Evolutionary conservation across 2,113 vertebrate genomes (phyloP), one percentile per base, ranked within the genome.

Genomic region (Lichenostomus cassidix): DNA sequence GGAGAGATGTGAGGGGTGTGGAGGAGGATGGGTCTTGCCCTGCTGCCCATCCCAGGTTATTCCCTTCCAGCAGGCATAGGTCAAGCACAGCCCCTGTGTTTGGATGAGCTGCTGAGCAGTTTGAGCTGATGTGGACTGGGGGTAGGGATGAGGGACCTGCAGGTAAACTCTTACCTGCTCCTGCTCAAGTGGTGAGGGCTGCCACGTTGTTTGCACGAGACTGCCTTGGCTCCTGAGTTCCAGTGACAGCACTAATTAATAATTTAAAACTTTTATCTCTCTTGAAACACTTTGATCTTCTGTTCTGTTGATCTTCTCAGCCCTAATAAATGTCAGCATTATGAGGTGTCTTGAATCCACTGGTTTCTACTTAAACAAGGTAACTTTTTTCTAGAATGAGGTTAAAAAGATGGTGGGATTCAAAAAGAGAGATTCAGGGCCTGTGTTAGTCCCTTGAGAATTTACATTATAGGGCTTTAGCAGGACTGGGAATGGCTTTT

Each of bases 241-340:
- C 47, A 56, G 56, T 90, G 60, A 67, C 52, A 89, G 70, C 20
- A 12, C 15, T 78, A 67, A 84, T 93, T 65, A 90, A 93, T 89
- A 71, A 90, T 89, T 90, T 60, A 92, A 87, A 37, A 87, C 22
- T 33, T 77, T 69, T 24, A 12, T 50, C 20, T 74, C 44, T 56
- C n/a, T 55, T 2, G 5, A 44, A 94, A 89, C 47, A 55, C 56
- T 81, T 90, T 90, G 80, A 87, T 94, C 44, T 65, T 86, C 25
- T 89, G 2, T 55, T 92, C n/a, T n/a, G n/a, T 90, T 90, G 80
- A 87, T 94, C 44, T 94, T 60, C 79, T 71, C 70, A 83, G 41
- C 53, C 41, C 49, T 84, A 81, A 74, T 91, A 84, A 94, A 56
- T 2, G 3, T 83, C 80, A 83, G 28, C 39, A 21, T 47, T 71